These are phyloP conservation scores for Capricornis sumatraensis DNA, from an alignment of 2,113 vertebrate genomes.

Conservation along the genomic window DNA sequence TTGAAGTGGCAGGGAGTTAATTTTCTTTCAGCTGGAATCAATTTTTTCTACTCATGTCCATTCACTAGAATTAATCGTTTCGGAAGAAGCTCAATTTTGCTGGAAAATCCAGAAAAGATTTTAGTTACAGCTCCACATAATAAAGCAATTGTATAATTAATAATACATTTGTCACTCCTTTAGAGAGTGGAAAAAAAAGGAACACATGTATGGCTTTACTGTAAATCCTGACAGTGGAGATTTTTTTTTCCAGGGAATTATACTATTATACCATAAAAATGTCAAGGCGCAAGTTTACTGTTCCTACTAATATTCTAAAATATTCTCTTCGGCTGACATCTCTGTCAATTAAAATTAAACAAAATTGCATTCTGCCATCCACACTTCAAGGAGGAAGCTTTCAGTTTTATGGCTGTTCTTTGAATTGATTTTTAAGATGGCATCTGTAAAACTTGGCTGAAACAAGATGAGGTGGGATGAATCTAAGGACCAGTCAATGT, in stretches of 20 bases:
- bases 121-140: conserved; percentile 78
- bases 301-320: conserved; percentile 88
- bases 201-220: conserved; percentile 77
- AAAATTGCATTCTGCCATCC: conserved; percentile 84
- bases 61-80: conserved; percentile 59
- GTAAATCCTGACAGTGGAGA: conserved; percentile 81
- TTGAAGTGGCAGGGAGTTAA: background rate
- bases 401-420: conserved; percentile 81
- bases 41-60: conserved; percentile 33
- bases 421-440: conserved; percentile 87
- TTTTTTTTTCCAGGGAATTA: conserved; percentile 77
- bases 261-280: conserved; percentile 88
- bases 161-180: conserved; percentile 82
- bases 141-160: conserved; percentile 85
- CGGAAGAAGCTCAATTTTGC: conserved; percentile 63
- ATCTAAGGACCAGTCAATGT: conserved; percentile 84
- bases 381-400: conserved; percentile 81
- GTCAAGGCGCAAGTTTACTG: conserved; percentile 86
- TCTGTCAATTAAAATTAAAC: conserved; percentile 89
- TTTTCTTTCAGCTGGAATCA: conserved; percentile 45
- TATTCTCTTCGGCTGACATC: conserved; percentile 86
- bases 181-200: conserved; percentile 48
- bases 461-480: conserved; percentile 82
- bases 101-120: conserved; percentile 70
- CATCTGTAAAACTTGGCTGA: conserved; percentile 84